Conservation (phyloP, 2,888 invertebrate species). For the Poecilus cupreus region DNA sequence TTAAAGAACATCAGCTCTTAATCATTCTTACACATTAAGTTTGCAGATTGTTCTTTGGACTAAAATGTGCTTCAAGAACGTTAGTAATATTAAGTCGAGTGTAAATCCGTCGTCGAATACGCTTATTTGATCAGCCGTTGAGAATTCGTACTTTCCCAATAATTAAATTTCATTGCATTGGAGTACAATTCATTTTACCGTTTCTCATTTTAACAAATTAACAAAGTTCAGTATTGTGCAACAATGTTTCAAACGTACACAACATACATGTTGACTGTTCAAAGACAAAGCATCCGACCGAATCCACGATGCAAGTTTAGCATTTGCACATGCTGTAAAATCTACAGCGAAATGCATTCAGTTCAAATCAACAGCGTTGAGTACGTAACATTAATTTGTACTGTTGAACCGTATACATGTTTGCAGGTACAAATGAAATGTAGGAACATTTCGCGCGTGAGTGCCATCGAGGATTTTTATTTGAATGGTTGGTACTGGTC, state of each 20-base stretch:
- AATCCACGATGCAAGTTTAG: conserved; percentile 16
- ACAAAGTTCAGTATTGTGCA: conserved; percentile 22
- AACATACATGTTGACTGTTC: conserved; percentile 11
- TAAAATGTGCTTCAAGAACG: too few species aligned
- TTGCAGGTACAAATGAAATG: conserved; percentile 22
- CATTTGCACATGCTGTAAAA: conserved; percentile 12
- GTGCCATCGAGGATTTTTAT: background rate
- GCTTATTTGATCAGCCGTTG: too few species aligned
- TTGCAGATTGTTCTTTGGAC: too few species aligned
- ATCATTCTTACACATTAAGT: too few species aligned
- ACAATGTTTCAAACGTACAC: conserved; percentile 15
- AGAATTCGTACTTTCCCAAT: background rate
- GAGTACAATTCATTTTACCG: background rate
- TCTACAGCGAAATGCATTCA: background rate
- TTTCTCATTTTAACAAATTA: conserved; percentile 14
- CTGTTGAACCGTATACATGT: background rate
- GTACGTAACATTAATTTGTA: background rate
- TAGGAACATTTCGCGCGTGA: background rate
- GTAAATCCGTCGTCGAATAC: too few species aligned
- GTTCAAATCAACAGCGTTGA: background rate
- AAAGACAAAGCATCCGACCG: background rate
- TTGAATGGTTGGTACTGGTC: background rate
- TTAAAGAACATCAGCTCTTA: too few species aligned
- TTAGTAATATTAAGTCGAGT: too few species aligned
- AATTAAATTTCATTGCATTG: background rate